Evolutionary conservation across 2,888 invertebrate genomes (phyloP).

Genomic region (Dynastes grantii): DNA sequence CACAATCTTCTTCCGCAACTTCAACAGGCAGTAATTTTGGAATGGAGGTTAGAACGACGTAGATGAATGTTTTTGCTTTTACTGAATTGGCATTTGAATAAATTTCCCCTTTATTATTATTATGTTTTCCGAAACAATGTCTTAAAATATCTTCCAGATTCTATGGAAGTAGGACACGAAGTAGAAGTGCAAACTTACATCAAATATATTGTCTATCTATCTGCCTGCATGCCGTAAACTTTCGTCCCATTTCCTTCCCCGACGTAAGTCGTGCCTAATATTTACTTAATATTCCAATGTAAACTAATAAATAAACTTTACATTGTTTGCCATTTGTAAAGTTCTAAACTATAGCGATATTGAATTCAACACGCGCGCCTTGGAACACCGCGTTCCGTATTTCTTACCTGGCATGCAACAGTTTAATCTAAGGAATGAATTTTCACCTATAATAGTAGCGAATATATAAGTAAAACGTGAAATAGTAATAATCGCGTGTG

Average conservation of each 20-base stretch:
- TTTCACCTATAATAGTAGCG: conserved; percentile 21
- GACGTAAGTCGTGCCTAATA: conserved; percentile 11
- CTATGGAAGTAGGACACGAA: neutral
- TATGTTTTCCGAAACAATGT: too few species aligned
- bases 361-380: conserved; percentile 27
- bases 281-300: conserved; percentile 30
- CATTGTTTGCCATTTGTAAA: conserved; percentile 25
- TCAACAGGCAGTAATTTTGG: too few species aligned
- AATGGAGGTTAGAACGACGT: too few species aligned
- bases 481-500: conserved; percentile 43
- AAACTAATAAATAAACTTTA: conserved; percentile 27
- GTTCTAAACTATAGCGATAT: conserved; percentile 36
- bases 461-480: conserved; percentile 31
- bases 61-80: neutral
- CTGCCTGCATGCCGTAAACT: conserved; percentile 6
- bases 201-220: conserved; percentile 11
- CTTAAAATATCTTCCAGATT: too few species aligned
- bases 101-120: too few species aligned
- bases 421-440: conserved; percentile 42
- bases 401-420: conserved; percentile 30
- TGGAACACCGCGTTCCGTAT: neutral
- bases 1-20: neutral
- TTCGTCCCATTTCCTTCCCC: neutral
- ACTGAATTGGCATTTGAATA: too few species aligned
- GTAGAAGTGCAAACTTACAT: neutral